Base-by-base conservation (phyloP, 2,888 invertebrate genomes). In the Labia minor region DNA sequence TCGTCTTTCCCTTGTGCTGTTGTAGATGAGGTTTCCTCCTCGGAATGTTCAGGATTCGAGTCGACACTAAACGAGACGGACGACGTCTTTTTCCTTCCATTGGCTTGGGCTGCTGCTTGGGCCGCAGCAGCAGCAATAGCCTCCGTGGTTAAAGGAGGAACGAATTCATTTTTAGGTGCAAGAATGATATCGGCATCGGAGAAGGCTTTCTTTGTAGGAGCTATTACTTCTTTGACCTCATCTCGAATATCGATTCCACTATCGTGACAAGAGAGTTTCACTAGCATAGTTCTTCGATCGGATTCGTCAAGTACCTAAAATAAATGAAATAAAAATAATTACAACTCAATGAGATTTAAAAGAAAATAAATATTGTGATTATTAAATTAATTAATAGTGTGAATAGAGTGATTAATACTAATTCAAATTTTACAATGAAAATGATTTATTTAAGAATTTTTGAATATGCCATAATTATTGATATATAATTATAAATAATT, bases 181-280 rank as follows among this genome's bases (percentile, higher is more conserved):
- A 92, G 81, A 69, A 92, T 90, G 75, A 92, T 90, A 77, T 92
- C 92, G 68, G 92, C 91, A 78, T 92, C 92, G 76, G 90, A 90
- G 33, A 67, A 68, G 11, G 69, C 65, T 67, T 70, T 69, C 61
- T 66, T 67, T 11, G 68, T 65, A 14, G 69, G 69, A 37, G 37
- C 20, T 4, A 67, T 62, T 16, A 66, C 64, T 33, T 19, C 61
- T 62, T 19, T 67, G 14, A 66, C 68, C 10, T 65, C 67, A 64
- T 92, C 92, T 73, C 90, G 84, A 73, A 92, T 92, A 78, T 92
- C 92, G 74, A 92, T 92, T 73, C 92, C 92, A 11, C 92, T 92
- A 81, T 92, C 92, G 78, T 92, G 91, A 81, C 90, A 91, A 73
- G 90, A 89, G 73, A 88, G 86, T 78, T 91, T 91, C 73, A 87